A percentile compares a stretch with the other conserved stretches of the same genome.
Evolutionary conservation across 1,140 invertebrate genomes (phyloP).

Genomic region (Panagrolaimus sp.): DNA sequence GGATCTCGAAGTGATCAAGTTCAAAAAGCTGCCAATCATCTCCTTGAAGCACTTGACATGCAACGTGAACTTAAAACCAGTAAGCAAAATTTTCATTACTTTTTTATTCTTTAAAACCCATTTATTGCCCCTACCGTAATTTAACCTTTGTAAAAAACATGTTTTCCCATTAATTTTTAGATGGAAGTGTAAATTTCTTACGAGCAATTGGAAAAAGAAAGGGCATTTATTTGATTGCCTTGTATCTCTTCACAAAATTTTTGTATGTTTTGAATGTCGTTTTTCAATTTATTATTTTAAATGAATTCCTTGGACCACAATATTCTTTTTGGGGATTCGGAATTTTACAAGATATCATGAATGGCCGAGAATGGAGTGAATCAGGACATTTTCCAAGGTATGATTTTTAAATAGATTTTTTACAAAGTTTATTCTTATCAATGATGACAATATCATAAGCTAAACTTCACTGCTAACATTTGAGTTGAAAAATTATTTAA

Average conservation of each 20-base stretch:
- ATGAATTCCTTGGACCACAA: conserved; percentile 62
- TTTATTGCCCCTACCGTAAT: too few relatives aligned
- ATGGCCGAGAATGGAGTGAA: conserved; percentile 58
- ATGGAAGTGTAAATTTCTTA: conserved; percentile 18
- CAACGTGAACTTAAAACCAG: conserved; percentile 51
- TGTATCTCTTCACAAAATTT: conserved; percentile 63
- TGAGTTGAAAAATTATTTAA: too few relatives aligned
- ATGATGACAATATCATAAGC: too few relatives aligned
- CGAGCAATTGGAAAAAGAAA: conserved; percentile 60
- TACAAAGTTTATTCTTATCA: background rate
- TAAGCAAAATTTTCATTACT: conserved; percentile 24
- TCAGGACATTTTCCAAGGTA: conserved; percentile 44
- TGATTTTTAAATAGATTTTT: background rate
- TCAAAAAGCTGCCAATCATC: conserved; percentile 46
- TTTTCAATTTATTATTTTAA: conserved; percentile 63
- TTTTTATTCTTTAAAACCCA: background rate
- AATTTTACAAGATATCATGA: conserved; percentile 60
- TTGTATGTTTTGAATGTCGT: conserved; percentile 63
- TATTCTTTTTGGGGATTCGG: conserved; percentile 63
- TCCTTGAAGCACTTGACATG: conserved; percentile 54
- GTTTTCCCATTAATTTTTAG: background rate
- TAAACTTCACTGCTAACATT: too few relatives aligned
- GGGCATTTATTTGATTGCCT: conserved; percentile 62
- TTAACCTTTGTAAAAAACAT: too few relatives aligned
- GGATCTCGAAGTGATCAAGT: conserved; percentile 47